These are phyloP conservation scores for Drosophila maculinotata DNA, from an alignment of 2,888 invertebrate species.

Conservation along the genomic window DNA sequence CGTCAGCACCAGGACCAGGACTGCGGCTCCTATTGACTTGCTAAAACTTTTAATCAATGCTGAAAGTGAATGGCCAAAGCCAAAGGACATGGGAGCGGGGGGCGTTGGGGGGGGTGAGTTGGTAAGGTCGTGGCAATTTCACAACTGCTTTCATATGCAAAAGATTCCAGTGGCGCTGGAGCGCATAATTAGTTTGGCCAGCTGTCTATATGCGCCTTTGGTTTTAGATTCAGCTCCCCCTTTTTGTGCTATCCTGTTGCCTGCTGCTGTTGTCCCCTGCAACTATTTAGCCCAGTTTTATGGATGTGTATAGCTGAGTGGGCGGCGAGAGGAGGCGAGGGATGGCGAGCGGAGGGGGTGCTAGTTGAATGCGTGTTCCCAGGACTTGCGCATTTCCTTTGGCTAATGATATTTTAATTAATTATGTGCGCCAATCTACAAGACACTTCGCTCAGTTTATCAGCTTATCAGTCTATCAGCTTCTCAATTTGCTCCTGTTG, in stretches of 20 bases:
- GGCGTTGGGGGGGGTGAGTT: slow-evolving; percentile 2
- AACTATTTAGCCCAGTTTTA: slow-evolving; percentile 28
- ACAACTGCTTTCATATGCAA: slow-evolving; percentile 76
- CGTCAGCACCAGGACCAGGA: slow-evolving; percentile 2
- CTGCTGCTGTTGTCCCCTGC: slow-evolving; percentile 6
- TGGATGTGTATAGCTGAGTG: background rate
- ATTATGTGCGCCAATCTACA: slow-evolving; percentile 57
- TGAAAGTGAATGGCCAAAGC: slow-evolving; percentile 29
- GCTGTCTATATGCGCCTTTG: slow-evolving; percentile 23
- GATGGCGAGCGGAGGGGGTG: background rate
- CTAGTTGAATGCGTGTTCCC: slow-evolving; percentile 17
- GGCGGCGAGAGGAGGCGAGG: background rate
- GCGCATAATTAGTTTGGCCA: slow-evolving; percentile 73
- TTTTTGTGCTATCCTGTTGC: background rate
- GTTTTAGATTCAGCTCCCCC: slow-evolving; percentile 28
- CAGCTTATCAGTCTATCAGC: slow-evolving; percentile 29
- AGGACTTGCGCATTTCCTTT: slow-evolving; percentile 15
- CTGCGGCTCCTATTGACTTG: slow-evolving; percentile 64
- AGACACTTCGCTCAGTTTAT: slow-evolving; percentile 31
- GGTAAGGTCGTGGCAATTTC: slow-evolving; percentile 53
- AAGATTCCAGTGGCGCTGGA: slow-evolving; percentile 67
- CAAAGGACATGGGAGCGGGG: background rate
- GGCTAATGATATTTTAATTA: slow-evolving; percentile 72
- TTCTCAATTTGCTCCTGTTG: slow-evolving; percentile 5
- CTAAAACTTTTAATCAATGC: slow-evolving; percentile 71